Evolutionary conservation across 2,113 vertebrate species (phyloP), one percentile per base, ranked within the genome.

Genomic region (Forbesichthys agassizii): DNA sequence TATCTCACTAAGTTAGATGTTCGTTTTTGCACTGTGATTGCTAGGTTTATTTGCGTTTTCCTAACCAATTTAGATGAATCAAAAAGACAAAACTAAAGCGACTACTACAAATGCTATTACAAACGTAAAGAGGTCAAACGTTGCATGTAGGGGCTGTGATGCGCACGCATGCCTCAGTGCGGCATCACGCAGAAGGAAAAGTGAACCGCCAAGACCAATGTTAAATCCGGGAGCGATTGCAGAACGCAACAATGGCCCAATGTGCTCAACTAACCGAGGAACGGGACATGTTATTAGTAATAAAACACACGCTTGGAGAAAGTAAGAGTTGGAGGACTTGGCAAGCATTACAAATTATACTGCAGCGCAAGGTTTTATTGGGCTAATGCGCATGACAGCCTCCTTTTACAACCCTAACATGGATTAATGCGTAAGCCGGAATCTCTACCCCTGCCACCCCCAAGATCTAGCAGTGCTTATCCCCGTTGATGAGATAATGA

Each of bases 301-400:
- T 65, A 60, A 49, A 64, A 48, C 16, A n/a, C 60, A 46, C 14
- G 33, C 14, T 55, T n/a, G 8, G 5, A 58, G 75, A 42, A 48
- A 33, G 47, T 4, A 61, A 27, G 51, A 66, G 53, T 66, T 18
- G 64, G 69, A 64, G 59, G 16, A 42, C 48, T 27, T 64, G 49
- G 55, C 77, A 60, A 53, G 9, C 56, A 33, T 75, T 68, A 20
- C 68, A 71, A 71, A 49, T n/a, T 18, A 68, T 18, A 8, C 33
- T 33, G 16, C 11, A 18, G 47, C 48, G 48, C 16, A n/a, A 51
- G 60, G 56, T 75, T 72, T 75, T 67, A 61, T 71, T 57, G 66
- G 51, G 48, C 48, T 27, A 64, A 49, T 49, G 36, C 36, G 36
- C 68, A 61, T 49, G 48, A 56, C 12, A 54, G 59, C 36, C 14